Evolutionary conservation across 2,888 invertebrate species (phyloP).

Genomic region (Gymnoscelis rufifasciata): DNA sequence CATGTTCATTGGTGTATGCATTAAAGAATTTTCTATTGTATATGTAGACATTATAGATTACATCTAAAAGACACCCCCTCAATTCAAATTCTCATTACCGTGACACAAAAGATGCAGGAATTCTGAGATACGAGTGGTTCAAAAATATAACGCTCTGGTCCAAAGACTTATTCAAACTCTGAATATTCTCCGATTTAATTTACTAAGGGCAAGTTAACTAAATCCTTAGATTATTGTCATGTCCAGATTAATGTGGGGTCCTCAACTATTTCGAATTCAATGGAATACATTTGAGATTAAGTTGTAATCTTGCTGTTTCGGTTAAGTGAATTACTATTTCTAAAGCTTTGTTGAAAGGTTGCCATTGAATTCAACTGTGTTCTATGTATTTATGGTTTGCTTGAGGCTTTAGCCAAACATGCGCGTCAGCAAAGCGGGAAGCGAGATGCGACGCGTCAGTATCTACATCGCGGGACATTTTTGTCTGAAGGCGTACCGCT

Average conservation of each 20-base stretch:
- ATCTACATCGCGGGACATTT: too few relatives aligned
- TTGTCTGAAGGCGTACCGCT: too few relatives aligned
- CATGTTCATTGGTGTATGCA: too few relatives aligned
- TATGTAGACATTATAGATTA: too few relatives aligned
- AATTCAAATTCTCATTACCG: too few relatives aligned
- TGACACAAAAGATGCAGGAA: not conserved
- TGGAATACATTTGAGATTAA: slow-evolving; percentile 19
- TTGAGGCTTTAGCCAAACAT: too few relatives aligned
- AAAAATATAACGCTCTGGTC: not conserved
- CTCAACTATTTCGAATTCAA: slow-evolving; percentile 11
- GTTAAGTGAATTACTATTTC: slow-evolving; percentile 3
- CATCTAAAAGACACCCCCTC: too few relatives aligned
- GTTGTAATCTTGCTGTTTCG: slow-evolving; percentile 7
- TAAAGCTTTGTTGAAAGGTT: not conserved
- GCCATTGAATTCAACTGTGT: not conserved
- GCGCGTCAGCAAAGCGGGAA: too few relatives aligned
- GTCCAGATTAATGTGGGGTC: slow-evolving; percentile 8
- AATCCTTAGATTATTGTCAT: slow-evolving; percentile 15
- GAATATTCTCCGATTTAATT: slow-evolving; percentile 32
- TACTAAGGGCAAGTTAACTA: slow-evolving; percentile 22
- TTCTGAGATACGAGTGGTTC: not conserved
- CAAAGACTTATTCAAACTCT: slow-evolving; percentile 29
- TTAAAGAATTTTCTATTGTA: too few relatives aligned
- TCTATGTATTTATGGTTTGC: not conserved
- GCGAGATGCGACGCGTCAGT: too few relatives aligned